Base-by-base conservation (phyloP, 2,797 vertebrate species). In the Intellagama lesueurii region DNA sequence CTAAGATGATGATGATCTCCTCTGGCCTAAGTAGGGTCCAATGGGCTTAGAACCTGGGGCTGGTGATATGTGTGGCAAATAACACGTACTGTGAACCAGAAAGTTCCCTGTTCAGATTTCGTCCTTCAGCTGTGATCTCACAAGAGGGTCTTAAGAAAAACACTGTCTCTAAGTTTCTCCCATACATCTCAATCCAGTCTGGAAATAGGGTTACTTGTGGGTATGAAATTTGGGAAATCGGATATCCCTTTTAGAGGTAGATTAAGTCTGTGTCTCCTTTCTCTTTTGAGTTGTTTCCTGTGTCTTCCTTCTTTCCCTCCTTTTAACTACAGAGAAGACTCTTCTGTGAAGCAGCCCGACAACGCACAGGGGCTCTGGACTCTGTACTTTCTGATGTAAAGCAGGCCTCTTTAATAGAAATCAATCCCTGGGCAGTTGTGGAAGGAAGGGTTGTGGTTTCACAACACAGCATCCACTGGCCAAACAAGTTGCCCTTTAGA, bases 361-460 rank as follows among this genome's bases (percentile, higher is more conserved):
- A 92, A 85, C 89, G 19, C 17, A 89, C 85, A 94, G 0, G 0
- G 70, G 77, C 72, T 95, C 95, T 81, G 83, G 90, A 95, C 91
- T 32, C 85, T 93, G 93, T 90, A 90, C 89, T 81, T 94, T 95
- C 91, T 93, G 91, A 95, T 91, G 89, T 83, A 88, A 94, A 94
- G 94, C 87, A 95, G 91, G 93, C 78, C 60, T 52, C 73, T 73
- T 35, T 95, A 47, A 94, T 91, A 73, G 88, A 92, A 40, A 87
- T 91, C 90, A 89, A 56, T 94, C 90, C 83, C 88, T 94, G 89
- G 40, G 88, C 91, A 89, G 77, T 93, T 95, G 92, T 92, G 94
- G 92, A 96, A 95, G 92, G 93, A 91, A 87, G 73, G 91, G 64
- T 77, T 88, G 7, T 85, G 90, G 93, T 95, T 96, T 95, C 89